Percentiles rank a stretch among this genome's conserved stretches.
Evolutionary conservation across 2,888 invertebrate genomes (phyloP).

Genomic region (Callinectes sapidus): DNA sequence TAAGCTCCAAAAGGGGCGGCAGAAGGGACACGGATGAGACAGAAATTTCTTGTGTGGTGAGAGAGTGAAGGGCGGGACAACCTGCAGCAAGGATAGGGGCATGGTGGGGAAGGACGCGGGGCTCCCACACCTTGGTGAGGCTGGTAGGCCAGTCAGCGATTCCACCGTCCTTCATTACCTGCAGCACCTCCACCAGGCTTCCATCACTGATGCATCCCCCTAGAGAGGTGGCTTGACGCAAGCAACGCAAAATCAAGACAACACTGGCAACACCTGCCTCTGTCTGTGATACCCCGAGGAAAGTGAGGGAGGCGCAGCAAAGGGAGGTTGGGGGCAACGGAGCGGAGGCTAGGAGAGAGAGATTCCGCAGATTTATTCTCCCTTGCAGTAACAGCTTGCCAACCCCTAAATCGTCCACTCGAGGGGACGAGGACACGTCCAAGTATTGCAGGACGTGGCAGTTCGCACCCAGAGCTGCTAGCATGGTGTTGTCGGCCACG

Average conservation of each 20-base stretch:
- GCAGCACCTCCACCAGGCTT: slow-evolving; percentile 49
- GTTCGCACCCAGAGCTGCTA: slow-evolving; percentile 55
- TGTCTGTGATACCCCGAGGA: slow-evolving; percentile 58
- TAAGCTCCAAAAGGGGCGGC: slow-evolving; percentile 47
- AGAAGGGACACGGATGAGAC: slow-evolving; percentile 48
- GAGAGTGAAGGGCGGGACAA: slow-evolving; percentile 48
- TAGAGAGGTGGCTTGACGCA: slow-evolving; percentile 61
- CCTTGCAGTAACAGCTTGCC: slow-evolving; percentile 53
- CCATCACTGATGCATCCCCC: slow-evolving; percentile 59
- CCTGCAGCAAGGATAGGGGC: slow-evolving; percentile 34
- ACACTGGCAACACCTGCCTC: slow-evolving; percentile 39
- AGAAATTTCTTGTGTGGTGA: slow-evolving; percentile 42
- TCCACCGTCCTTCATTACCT: slow-evolving; percentile 42
- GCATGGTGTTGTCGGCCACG: slow-evolving; percentile 54
- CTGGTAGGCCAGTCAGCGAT: slow-evolving; percentile 24
- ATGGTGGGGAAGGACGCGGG: slow-evolving; percentile 39
- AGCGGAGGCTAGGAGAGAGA: background rate
- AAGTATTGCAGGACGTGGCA: slow-evolving; percentile 64
- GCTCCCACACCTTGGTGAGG: slow-evolving; percentile 55
- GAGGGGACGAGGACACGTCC: slow-evolving; percentile 57
- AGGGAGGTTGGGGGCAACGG: slow-evolving; percentile 32
- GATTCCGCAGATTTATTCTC: slow-evolving; percentile 23
- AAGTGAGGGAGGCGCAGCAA: slow-evolving; percentile 51
- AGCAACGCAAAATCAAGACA: slow-evolving; percentile 47
- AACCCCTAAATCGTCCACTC: slow-evolving; percentile 58